Conservation (phyloP, 1,140 invertebrate species). For the Maniola jurtina region DNA sequence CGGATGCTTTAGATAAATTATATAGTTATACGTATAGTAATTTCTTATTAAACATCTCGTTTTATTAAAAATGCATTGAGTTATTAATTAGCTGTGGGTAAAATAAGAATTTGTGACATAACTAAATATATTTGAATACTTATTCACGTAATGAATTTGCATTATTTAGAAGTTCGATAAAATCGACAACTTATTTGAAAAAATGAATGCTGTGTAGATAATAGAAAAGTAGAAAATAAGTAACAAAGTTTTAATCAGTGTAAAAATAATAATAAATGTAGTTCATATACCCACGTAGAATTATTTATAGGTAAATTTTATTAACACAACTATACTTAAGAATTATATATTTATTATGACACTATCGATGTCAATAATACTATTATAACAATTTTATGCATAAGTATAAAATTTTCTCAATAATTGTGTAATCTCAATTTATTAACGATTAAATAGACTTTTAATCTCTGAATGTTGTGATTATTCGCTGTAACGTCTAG, state of each 20-base stretch:
- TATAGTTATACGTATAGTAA: background rate
- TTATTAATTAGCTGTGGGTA: too few species aligned
- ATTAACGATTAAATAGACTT: constrained; percentile 15
- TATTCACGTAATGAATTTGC: background rate
- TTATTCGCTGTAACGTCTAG: constrained; percentile 17
- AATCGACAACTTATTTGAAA: constrained; percentile 27
- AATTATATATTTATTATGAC: too few species aligned
- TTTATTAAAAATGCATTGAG: too few species aligned
- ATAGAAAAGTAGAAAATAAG: constrained; percentile 69
- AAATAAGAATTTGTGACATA: background rate
- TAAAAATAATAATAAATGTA: constrained; percentile 29
- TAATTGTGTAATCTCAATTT: constrained; percentile 4
- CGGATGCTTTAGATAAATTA: constrained; percentile 1
- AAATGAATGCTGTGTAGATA: constrained; percentile 79
- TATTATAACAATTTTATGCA: too few species aligned
- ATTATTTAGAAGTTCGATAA: constrained; percentile 16
- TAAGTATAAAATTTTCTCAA: background rate
- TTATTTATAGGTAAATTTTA: background rate
- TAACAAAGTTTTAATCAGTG: constrained; percentile 28
- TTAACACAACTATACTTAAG: background rate
- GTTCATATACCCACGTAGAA: constrained; percentile 71
- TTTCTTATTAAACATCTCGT: too few species aligned
- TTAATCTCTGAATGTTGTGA: constrained; percentile 59
- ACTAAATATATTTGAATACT: background rate
- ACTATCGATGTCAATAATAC: too few species aligned